These are phyloP conservation scores for Clupea harengus DNA, from an alignment of 2,113 vertebrate species.

Conservation along the genomic window DNA sequence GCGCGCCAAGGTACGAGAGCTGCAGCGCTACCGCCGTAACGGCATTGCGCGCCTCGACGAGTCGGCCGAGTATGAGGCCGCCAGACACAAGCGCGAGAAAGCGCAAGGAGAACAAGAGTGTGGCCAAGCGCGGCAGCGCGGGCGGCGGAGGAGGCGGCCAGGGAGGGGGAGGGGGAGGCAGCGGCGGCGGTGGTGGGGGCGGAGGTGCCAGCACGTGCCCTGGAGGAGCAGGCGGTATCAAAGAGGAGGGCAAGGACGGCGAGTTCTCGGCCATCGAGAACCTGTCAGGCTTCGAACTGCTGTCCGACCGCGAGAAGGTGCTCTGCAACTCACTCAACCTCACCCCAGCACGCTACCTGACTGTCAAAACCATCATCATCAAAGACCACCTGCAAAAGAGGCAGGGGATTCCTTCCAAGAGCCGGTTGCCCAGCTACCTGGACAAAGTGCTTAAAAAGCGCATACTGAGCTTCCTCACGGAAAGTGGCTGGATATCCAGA, in stretches of 20 bases:
- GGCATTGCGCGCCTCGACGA: slow-evolving; percentile 93
- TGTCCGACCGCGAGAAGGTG: slow-evolving; percentile 93
- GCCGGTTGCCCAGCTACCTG: slow-evolving; percentile 90
- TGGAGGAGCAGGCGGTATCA: slow-evolving; percentile 55
- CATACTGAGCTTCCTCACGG: slow-evolving; percentile 93
- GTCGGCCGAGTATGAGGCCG: slow-evolving; percentile 89
- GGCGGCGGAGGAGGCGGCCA: slow-evolving; percentile 50
- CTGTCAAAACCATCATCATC: slow-evolving; percentile 97
- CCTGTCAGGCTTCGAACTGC: slow-evolving; percentile 88
- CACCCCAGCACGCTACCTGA: slow-evolving; percentile 90
- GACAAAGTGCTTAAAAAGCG: slow-evolving; percentile 96
- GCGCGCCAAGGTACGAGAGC: slow-evolving; percentile 89
- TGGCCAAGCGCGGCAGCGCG: slow-evolving; percentile 72
- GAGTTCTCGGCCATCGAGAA: slow-evolving; percentile 93
- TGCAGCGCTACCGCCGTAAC: slow-evolving; percentile 92
- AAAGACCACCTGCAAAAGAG: slow-evolving; percentile 96
- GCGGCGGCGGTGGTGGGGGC: slow-evolving; percentile 56
- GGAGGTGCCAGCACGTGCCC: slow-evolving; percentile 36
- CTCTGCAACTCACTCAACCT: slow-evolving; percentile 90
- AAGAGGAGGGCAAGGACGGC: slow-evolving; percentile 86
- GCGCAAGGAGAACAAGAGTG: slow-evolving; percentile 88
- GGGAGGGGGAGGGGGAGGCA: slow-evolving; percentile 54
- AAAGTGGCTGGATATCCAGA: slow-evolving; percentile 96
- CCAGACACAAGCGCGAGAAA: slow-evolving; percentile 94
- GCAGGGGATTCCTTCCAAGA: slow-evolving; percentile 93